Base-by-base conservation (phyloP, 1,140 invertebrate genomes). In the Drosophila setifemur region DNA sequence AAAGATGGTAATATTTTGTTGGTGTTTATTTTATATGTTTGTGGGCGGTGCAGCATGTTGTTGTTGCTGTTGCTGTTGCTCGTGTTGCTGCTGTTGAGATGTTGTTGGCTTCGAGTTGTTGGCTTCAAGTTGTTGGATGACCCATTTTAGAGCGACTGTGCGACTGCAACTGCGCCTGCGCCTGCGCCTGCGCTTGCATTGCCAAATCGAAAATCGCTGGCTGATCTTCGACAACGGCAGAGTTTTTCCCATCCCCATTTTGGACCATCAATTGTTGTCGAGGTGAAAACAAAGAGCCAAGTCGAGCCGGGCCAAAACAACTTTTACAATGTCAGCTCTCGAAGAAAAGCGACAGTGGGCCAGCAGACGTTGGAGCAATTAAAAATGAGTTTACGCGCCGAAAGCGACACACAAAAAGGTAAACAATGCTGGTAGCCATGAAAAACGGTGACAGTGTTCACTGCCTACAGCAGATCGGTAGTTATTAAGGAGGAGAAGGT, bases 281-380 rank as follows among this genome's bases (percentile, higher is more conserved):
- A 71, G 77, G 78, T 85, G 81, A 86, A 86, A 86, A 79, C 69
- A 72, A 72, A 72, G 57, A n/a, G n/a, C n/a, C n/a, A n/a, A n/a
- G n/a, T n/a, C n/a, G n/a, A n/a, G 12, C 33, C 33, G 14, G 33
- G 28, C 68, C n/a, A n/a, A 72, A 83, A 47, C 79, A 79, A 85
- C 74, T 83, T 85, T 85, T 85, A 74, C 70, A 78, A 68, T 82
- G 76, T 72, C 63, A 45, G 50, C 64, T 18, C 64, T 18, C 14
- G 16, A 66, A 60, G 67, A 81, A 82, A 81, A 81, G 76, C 82
- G 76, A 81, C 76, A 81, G 76, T 75, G 75, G 74, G 49, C 31
- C 31, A 37, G 33, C 33, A 37, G 8, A n/a, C n/a, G n/a, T n/a
- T n/a, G n/a, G 52, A 52, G 53, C 58, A 75, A 76, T 82, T 67